A percentile compares a stretch with the other conserved stretches of the same genome.
phyloP scores from a whole-genome alignment of 2,113 vertebrate species.

The Gambusia holbrooki region DNA sequence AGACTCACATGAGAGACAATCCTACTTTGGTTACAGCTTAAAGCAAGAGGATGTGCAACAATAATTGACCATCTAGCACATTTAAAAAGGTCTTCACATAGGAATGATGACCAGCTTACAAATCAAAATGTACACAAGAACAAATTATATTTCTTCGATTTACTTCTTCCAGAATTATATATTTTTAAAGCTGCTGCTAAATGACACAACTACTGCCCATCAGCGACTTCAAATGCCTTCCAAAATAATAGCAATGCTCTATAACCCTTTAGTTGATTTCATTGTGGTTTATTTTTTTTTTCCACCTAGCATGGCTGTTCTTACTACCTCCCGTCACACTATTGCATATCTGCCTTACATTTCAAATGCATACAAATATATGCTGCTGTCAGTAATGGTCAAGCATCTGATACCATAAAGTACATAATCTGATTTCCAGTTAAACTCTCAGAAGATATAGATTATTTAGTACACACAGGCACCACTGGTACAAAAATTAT shows the following conservation, averaged over 20 bases:
- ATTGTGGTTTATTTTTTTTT: neutral
- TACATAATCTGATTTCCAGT: too few species aligned
- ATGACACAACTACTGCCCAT: slow-evolving; percentile 15
- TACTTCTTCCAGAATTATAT: slow-evolving; percentile 3
- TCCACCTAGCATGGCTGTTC: neutral
- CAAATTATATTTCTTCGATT: slow-evolving; percentile 17
- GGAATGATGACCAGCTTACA: slow-evolving; percentile 29
- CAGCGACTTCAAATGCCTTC: slow-evolving; percentile 29
- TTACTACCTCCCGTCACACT: neutral
- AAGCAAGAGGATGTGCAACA: slow-evolving; percentile 50
- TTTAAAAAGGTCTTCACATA: slow-evolving; percentile 47
- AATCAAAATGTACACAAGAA: slow-evolving; percentile 40
- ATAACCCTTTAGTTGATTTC: slow-evolving; percentile 27
- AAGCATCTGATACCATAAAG: neutral
- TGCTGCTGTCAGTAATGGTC: neutral
- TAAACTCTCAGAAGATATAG: too few species aligned
- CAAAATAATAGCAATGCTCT: slow-evolving; percentile 15
- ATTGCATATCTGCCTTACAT: neutral
- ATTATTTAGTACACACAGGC: too few species aligned
- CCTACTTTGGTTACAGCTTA: slow-evolving; percentile 62
- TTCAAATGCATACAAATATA: neutral
- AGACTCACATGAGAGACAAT: slow-evolving; percentile 47
- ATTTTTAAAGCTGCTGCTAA: neutral
- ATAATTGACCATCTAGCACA: slow-evolving; percentile 37
- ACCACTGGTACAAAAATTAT: too few species aligned